Percentiles rank a stretch among this genome's conserved stretches.
Conservation (phyloP, 1,140 invertebrate species). For the Ylistrum balloti region DNA sequence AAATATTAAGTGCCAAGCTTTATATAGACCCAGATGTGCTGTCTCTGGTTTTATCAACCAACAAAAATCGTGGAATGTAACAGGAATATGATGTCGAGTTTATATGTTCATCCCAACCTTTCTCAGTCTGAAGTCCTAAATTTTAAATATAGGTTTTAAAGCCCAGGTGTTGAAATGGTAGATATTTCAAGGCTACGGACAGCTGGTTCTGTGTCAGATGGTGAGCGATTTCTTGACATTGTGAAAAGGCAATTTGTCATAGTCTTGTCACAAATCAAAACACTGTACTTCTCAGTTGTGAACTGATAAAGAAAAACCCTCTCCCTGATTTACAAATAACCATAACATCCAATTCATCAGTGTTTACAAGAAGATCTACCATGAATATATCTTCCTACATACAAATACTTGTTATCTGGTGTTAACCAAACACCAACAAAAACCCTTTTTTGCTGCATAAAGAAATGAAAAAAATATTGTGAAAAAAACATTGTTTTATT, state of each 20-base stretch:
- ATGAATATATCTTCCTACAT: background rate
- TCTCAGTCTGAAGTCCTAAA: background rate
- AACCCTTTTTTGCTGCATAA: background rate
- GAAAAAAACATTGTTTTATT: background rate
- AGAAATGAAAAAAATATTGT: background rate
- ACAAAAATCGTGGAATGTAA: background rate
- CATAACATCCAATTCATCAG: conserved; percentile 1
- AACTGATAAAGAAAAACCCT: conserved; percentile 7
- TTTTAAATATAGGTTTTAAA: background rate
- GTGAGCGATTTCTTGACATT: conserved; percentile 7
- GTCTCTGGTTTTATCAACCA: background rate
- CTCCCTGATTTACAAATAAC: background rate
- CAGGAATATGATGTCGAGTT: background rate
- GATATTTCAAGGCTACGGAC: conserved; percentile 14
- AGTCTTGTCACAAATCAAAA: conserved; percentile 1
- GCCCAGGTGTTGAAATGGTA: background rate
- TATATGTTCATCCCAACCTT: background rate
- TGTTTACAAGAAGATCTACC: background rate
- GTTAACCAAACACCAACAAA: background rate
- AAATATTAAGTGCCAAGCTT: background rate
- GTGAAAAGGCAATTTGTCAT: conserved; percentile 18
- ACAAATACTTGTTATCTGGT: background rate
- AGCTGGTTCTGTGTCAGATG: background rate
- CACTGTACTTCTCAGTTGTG: background rate
- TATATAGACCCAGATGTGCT: conserved; percentile 9